A percentile compares a stretch with the other conserved stretches of the same genome.
Conservation (phyloP, 2,113 vertebrate species). For the Tyto alba region DNA sequence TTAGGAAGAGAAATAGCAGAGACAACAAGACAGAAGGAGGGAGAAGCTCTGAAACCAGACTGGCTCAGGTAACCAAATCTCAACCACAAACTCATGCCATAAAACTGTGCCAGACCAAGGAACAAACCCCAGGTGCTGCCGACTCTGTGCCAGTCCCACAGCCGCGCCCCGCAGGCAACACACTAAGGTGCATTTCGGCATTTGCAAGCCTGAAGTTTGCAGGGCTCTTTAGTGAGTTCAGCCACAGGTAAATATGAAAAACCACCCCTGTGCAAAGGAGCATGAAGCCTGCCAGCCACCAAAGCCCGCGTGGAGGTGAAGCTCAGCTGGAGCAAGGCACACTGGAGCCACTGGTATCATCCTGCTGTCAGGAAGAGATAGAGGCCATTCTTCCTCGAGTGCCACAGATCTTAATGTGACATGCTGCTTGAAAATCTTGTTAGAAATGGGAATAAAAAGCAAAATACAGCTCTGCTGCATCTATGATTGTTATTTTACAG, state of each 20-base stretch:
- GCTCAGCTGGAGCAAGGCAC: neutral
- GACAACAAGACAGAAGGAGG: neutral
- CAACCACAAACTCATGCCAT: no score
- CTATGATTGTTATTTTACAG: neutral
- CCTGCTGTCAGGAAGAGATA: neutral
- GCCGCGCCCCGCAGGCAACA: accelerated
- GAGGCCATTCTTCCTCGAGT: neutral
- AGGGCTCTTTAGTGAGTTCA: neutral
- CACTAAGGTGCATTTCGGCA: accelerated
- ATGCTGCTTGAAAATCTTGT: neutral
- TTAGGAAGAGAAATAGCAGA: neutral
- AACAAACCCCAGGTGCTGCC: neutral
- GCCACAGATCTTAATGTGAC: neutral
- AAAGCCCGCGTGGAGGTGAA: accelerated
- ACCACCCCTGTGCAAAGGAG: neutral
- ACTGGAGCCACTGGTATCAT: neutral
- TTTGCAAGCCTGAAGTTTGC: neutral
- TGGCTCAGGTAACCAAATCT: neutral
- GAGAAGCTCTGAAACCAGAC: neutral
- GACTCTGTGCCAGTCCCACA: neutral
- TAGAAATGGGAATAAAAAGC: neutral
- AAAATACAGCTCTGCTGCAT: neutral
- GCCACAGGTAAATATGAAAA: neutral
- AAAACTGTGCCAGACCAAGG: neutral
- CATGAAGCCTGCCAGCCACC: accelerated